Conservation (phyloP, 2,888 invertebrate genomes). For the Pyrochroa serraticornis region DNA sequence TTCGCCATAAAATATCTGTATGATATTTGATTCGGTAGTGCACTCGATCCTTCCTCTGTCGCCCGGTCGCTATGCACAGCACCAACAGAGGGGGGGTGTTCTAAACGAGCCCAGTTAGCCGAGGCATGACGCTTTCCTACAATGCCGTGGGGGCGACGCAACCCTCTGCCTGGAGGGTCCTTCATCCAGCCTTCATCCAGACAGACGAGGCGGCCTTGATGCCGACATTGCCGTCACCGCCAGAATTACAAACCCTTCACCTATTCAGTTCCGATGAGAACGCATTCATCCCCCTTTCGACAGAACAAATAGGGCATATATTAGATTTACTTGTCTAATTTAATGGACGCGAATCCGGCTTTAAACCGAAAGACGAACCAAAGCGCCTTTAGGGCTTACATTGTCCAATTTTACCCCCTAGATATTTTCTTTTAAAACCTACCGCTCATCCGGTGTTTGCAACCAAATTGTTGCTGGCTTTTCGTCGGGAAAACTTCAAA, state of each 20-base stretch:
- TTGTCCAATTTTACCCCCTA: constrained; percentile 1
- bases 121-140: constrained; percentile 15
- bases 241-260: constrained; percentile 26
- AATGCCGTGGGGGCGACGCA: constrained; percentile 15
- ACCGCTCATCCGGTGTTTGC: too few species aligned
- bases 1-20: constrained; percentile 12
- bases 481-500: too few species aligned
- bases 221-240: constrained; percentile 26
- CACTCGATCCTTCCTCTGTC: constrained; percentile 1
- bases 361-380: constrained; percentile 1
- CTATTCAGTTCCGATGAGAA: constrained; percentile 7
- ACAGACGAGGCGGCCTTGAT: constrained; percentile 29
- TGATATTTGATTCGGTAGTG: constrained; percentile 14
- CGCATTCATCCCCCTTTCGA: constrained; percentile 16
- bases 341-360: constrained; percentile 6
- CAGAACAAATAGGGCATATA: constrained; percentile 20
- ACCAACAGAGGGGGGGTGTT: constrained; percentile 16
- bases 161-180: constrained; percentile 24
- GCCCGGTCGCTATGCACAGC: too few species aligned
- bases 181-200: constrained; percentile 20
- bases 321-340: constrained; percentile 24
- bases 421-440: not conserved
- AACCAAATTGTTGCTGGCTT: too few species aligned
- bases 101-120: constrained; percentile 25
- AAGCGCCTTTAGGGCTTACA: constrained; percentile 3